phyloP scores from a whole-genome alignment of 2,797 vertebrate species.

The Pseudotriccus pelzelni region DNA sequence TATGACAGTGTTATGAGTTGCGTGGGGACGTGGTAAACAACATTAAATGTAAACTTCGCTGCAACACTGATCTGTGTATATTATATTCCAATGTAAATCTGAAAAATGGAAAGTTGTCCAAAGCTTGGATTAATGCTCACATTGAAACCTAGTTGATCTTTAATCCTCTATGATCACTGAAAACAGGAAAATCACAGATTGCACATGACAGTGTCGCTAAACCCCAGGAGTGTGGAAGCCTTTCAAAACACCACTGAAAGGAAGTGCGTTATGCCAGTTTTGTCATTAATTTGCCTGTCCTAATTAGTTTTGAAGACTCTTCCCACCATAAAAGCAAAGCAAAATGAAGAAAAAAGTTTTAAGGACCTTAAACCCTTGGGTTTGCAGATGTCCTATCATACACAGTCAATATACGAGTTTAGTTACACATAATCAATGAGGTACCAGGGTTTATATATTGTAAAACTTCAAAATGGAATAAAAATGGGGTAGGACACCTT shows the following conservation, averaged over 20 bases:
- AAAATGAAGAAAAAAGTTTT: background rate
- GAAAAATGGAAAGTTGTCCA: background rate
- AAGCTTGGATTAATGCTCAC: background rate
- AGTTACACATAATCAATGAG: accelerated
- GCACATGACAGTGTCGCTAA: background rate
- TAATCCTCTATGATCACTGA: background rate
- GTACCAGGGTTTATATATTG: background rate
- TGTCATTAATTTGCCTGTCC: background rate
- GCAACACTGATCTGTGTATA: background rate
- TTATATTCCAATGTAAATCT: background rate
- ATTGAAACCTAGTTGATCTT: background rate
- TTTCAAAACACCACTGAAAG: background rate
- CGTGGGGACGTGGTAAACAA: background rate
- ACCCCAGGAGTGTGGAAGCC: background rate
- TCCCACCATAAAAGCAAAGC: background rate
- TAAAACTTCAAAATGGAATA: background rate
- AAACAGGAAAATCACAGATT: background rate
- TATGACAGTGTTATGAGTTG: background rate
- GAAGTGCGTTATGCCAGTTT: background rate
- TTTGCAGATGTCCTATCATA: background rate
- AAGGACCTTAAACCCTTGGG: background rate
- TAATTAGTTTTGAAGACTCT: background rate
- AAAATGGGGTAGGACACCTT: background rate
- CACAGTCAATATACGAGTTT: background rate
- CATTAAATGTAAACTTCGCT: background rate